phyloP scores from a whole-genome alignment of 2,113 vertebrate species.

The Mus spicilegus region DNA sequence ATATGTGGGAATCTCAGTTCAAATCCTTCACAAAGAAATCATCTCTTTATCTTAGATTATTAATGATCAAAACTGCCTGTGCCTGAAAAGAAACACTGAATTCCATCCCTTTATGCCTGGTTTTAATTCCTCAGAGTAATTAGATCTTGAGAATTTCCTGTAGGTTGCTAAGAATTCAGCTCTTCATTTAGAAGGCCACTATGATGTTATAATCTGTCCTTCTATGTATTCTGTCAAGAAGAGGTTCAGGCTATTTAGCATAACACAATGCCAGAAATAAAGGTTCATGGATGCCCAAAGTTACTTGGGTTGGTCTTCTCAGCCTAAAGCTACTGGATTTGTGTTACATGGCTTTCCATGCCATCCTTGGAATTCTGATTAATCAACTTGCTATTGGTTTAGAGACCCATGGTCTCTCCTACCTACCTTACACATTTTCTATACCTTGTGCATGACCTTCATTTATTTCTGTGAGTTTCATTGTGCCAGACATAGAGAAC shows the following conservation, averaged over 20 bases:
- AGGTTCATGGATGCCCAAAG: background rate
- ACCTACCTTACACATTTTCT: background rate
- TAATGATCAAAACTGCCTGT: background rate
- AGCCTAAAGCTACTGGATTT: background rate
- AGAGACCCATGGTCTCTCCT: background rate
- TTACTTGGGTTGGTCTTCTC: background rate
- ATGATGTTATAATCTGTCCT: background rate
- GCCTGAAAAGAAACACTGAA: background rate
- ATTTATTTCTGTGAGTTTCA: background rate
- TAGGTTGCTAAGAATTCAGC: background rate
- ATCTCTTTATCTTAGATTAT: background rate
- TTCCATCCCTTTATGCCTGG: background rate
- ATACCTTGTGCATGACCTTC: background rate
- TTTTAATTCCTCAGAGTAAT: background rate
- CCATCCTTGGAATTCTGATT: background rate
- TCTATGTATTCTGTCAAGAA: background rate
- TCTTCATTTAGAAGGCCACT: background rate
- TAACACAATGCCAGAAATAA: background rate
- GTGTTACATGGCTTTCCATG: background rate
- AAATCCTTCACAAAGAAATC: background rate
- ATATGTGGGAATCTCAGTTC: background rate
- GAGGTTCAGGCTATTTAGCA: background rate
- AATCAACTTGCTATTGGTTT: background rate
- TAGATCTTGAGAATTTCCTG: background rate
- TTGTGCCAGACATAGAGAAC: background rate